These are phyloP conservation scores for Acanthosepion pharaonis DNA, from an alignment of 2,888 invertebrate species.

Conservation along the genomic window DNA sequence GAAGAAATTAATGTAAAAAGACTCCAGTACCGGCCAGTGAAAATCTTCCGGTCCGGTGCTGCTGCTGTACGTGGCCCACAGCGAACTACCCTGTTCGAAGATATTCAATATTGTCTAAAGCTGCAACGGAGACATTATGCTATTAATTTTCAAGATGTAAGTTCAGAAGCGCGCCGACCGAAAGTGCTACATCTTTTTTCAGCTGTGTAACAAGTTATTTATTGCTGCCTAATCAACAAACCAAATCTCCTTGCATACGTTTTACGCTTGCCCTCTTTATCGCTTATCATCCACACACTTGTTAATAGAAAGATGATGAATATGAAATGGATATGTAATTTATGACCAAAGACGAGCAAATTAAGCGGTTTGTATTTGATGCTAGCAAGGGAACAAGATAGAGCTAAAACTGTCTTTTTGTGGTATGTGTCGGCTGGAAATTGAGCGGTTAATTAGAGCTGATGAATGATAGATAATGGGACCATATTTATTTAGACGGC, in stretches of 20 bases:
- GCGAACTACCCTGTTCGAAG: too few species aligned
- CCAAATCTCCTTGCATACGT: background rate
- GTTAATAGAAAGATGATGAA: background rate
- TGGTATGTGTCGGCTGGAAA: background rate
- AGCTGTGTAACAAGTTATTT: background rate
- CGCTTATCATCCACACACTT: background rate
- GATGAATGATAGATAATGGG: background rate
- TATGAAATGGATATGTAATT: too few species aligned
- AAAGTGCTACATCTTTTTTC: background rate
- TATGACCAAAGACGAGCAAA: too few species aligned
- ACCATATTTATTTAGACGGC: background rate
- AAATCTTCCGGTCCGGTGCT: too few species aligned
- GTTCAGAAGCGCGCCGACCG: background rate
- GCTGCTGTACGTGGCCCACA: too few species aligned
- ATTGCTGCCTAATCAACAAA: background rate
- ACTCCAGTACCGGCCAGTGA: too few species aligned
- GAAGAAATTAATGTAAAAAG: too few species aligned
- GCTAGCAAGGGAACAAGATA: too few species aligned
- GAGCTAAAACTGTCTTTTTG: background rate
- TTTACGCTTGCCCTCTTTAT: background rate
- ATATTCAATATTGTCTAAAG: too few species aligned
- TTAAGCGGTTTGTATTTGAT: too few species aligned
- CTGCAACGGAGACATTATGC: background rate
- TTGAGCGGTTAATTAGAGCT: background rate
- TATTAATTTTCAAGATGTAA: background rate